These are phyloP conservation scores for Catamblyrhynchus diadema DNA, from an alignment of 2,797 vertebrate species.

Conservation along the genomic window DNA sequence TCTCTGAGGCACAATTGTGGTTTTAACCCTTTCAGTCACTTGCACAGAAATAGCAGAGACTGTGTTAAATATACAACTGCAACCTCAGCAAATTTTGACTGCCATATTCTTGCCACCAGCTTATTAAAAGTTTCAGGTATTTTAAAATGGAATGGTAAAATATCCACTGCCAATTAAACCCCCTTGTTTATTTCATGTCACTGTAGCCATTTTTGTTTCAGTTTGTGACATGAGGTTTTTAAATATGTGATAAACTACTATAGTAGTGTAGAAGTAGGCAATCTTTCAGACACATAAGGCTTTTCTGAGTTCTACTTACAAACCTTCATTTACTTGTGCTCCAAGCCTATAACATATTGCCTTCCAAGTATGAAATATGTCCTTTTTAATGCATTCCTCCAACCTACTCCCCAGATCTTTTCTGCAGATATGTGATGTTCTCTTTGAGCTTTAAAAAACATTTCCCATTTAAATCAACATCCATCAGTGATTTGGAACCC, in stretches of 20 bases:
- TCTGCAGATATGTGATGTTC: neutral
- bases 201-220: neutral
- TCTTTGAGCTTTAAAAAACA: neutral
- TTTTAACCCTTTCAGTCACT: neutral
- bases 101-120: rapidly evolving
- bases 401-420: neutral
- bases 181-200: neutral
- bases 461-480: slow-evolving; percentile 35
- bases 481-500: neutral
- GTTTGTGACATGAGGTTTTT: neutral
- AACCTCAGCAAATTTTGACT: neutral
- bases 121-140: neutral
- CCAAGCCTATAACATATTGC: neutral
- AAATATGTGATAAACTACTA: neutral
- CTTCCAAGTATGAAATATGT: neutral
- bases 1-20: neutral
- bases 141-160: neutral
- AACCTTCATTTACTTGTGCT: neutral
- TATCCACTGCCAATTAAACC: neutral
- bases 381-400: neutral
- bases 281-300: neutral
- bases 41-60: neutral
- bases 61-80: neutral
- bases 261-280: neutral
- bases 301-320: neutral